Conservation (phyloP, 2,113 vertebrate genomes). For the Machaerirhynchus nigripectus region DNA sequence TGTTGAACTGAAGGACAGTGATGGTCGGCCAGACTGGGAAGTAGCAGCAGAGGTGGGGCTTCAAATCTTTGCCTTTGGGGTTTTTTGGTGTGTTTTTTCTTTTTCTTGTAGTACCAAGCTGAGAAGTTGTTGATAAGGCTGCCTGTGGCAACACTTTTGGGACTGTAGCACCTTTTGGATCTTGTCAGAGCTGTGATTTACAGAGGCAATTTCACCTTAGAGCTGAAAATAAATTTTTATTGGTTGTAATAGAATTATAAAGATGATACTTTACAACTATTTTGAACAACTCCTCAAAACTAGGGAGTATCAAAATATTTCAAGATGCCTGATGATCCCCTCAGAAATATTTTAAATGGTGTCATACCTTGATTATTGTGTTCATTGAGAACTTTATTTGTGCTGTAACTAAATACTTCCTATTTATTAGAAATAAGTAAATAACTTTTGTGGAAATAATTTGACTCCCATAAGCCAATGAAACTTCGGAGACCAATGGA, state of each 20-base stretch:
- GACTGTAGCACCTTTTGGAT: background rate
- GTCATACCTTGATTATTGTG: background rate
- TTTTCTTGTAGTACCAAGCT: background rate
- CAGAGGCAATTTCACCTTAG: background rate
- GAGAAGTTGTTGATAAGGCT: background rate
- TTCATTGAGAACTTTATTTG: background rate
- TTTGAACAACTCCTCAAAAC: background rate
- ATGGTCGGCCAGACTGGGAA: conserved; percentile 93
- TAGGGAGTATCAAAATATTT: background rate
- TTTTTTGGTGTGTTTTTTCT: background rate
- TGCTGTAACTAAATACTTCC: background rate
- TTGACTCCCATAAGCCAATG: background rate
- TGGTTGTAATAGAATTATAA: background rate
- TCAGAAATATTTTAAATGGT: background rate
- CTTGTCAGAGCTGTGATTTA: background rate
- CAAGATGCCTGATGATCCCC: background rate
- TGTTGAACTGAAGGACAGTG: conserved; percentile 95
- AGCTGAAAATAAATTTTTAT: background rate
- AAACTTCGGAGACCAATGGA: background rate
- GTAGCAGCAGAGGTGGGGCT: conserved; percentile 91
- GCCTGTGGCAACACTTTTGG: background rate
- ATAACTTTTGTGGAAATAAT: background rate
- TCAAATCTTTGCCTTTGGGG: background rate
- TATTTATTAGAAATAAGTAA: background rate
- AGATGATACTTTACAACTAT: background rate